These are phyloP conservation scores for Betta splendens DNA, from an alignment of 2,797 vertebrate genomes.

Conservation along the genomic window DNA sequence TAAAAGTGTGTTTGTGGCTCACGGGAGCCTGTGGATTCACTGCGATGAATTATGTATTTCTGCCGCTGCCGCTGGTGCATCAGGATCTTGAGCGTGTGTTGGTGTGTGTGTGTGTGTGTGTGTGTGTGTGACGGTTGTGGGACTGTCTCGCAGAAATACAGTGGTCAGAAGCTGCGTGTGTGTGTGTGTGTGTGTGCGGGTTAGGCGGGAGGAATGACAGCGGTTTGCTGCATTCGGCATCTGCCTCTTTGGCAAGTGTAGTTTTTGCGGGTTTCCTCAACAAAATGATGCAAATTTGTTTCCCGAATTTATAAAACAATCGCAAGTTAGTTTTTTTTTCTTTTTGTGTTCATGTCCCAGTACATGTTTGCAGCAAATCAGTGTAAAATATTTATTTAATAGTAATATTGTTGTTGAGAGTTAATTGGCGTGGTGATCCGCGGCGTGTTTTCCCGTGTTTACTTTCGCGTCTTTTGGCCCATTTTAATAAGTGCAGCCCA, in stretches of 20 bases:
- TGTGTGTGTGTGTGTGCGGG: constrained; percentile 15
- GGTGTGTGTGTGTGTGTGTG: constrained; percentile 1
- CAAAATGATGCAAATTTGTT: not conserved
- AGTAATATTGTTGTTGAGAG: too few species aligned
- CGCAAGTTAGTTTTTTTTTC: not conserved
- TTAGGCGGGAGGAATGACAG: constrained; percentile 52
- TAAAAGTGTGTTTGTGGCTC: constrained; percentile 1
- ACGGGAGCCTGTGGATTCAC: constrained; percentile 71
- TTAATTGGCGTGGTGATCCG: too few species aligned
- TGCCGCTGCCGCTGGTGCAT: constrained; percentile 41
- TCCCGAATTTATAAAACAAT: constrained; percentile 4
- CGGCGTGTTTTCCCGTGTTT: too few species aligned
- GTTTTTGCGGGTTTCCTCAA: not conserved
- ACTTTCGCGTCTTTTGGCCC: too few species aligned
- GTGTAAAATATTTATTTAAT: too few species aligned
- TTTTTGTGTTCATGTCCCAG: too few species aligned
- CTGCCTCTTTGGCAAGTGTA: constrained; percentile 30
- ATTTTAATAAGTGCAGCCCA: too few species aligned
- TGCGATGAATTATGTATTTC: constrained; percentile 53
- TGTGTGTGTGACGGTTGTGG: constrained; percentile 2
- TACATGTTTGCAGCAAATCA: too few species aligned
- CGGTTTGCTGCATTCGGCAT: constrained; percentile 70
- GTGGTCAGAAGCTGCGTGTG: constrained; percentile 33
- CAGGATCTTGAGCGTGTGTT: constrained; percentile 23
- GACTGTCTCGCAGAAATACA: constrained; percentile 33